These are phyloP conservation scores for Heliconius erato DNA, from an alignment of 2,888 invertebrate genomes.

Conservation along the genomic window DNA sequence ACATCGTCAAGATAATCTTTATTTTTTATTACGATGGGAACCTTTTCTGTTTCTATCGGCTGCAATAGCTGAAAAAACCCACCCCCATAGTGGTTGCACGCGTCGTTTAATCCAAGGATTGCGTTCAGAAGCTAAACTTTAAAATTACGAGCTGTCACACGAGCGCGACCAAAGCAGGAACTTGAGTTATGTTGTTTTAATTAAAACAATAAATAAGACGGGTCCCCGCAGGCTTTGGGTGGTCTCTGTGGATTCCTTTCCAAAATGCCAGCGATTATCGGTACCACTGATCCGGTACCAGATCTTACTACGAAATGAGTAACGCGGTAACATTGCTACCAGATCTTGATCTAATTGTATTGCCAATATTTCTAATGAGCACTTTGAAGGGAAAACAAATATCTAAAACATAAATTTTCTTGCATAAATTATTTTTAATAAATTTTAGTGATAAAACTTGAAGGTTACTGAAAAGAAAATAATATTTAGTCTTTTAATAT, in stretches of 20 bases:
- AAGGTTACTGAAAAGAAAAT: background rate
- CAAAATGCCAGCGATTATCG: slow-evolving; percentile 73
- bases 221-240: slow-evolving; percentile 70
- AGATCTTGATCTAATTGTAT: background rate
- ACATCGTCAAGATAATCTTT: background rate
- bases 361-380: background rate
- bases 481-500: background rate
- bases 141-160: slow-evolving; percentile 75
- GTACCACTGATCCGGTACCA: slow-evolving; percentile 61
- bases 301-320: slow-evolving; percentile 57
- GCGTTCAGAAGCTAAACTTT: slow-evolving; percentile 69
- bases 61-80: slow-evolving; percentile 16
- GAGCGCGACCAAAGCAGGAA: slow-evolving; percentile 65
- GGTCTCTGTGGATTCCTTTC: slow-evolving; percentile 70
- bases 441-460: background rate
- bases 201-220: slow-evolving; percentile 82
- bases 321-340: slow-evolving; percentile 47
- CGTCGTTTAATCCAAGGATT: slow-evolving; percentile 57
- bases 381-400: background rate
- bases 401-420: background rate
- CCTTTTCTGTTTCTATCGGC: background rate
- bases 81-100: slow-evolving; percentile 49
- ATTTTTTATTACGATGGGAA: background rate
- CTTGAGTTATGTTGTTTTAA: slow-evolving; percentile 82
- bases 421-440: no score